Evolutionary conservation across 2,888 invertebrate species (phyloP), one percentile per base, ranked within the genome.

Genomic region (Ophion slaviceki): DNA sequence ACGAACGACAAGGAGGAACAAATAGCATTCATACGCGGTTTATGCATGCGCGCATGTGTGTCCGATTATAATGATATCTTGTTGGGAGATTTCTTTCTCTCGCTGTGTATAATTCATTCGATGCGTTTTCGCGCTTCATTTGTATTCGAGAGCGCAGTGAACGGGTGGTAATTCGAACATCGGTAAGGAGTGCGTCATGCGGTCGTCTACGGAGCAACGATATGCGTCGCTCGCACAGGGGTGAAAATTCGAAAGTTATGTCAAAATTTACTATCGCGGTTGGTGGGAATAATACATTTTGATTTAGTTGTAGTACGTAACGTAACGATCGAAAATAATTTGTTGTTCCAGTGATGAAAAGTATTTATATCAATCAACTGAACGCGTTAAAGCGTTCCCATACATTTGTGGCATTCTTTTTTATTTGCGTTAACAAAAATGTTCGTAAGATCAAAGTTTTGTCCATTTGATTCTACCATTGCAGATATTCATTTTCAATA

Each of bases 1-100:
- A 88, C 57, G 32, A 53, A 76, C 59, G 68, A 28, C 14, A 59
- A 67, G 40, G 61, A 82, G 40, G 61, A 61, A 87, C 84, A 86
- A 90, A 67, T 87, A 84, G 86, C 82, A 79, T 88, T 88, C 82
- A 36, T 79, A 66, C 8, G 40, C 1, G 40, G 7, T 40, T 40
- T 84, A 75, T 82, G 77, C 88, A 76, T 85, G 67, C 84, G 71
- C 88, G 79, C 80, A 40, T 47, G 24, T 47, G 59, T 24, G 67
- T 67, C 57, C 45, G 11, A 11, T 1, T 64, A 14, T 14, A 59
- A 66, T 36, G 32, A 80, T 71, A 36, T 72, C 17, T 71, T 53
- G 6, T 62, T 68, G 40, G 40, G 40, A 5, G 40, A 40, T 62
- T 7, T 64, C 45, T 64, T 28, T 24, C 45, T 11, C n/a, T 66